phyloP scores from a whole-genome alignment of 2,888 invertebrate genomes.

The Fragum whitleyi region DNA sequence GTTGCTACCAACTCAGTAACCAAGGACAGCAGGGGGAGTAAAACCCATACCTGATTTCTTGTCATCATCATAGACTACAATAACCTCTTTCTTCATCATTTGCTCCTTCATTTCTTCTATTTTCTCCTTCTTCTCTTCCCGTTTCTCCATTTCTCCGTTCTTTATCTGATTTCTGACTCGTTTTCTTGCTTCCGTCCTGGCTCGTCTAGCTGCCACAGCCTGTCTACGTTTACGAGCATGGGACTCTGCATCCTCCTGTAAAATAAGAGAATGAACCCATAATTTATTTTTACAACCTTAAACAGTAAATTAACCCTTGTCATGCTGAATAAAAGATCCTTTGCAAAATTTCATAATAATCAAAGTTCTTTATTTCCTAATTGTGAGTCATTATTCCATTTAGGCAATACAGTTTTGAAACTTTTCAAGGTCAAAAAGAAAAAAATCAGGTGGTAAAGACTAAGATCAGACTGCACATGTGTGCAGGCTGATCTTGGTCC shows the following conservation, averaged over 20 bases:
- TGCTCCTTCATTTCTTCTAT: neutral
- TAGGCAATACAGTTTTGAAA: no score
- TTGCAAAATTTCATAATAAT: no score
- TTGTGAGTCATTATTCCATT: no score
- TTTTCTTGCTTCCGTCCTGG: slow-evolving; percentile 41
- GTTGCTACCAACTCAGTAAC: no score
- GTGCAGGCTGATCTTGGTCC: no score
- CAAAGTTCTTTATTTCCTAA: no score
- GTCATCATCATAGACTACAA: neutral
- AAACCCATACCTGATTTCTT: slow-evolving; percentile 10
- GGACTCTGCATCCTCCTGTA: slow-evolving; percentile 34
- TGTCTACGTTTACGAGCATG: slow-evolving; percentile 30
- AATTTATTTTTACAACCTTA: neutral
- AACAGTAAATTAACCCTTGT: no score
- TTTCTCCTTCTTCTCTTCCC: slow-evolving; percentile 16
- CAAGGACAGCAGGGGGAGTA: no score
- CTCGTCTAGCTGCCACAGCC: slow-evolving; percentile 37
- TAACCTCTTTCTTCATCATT: slow-evolving; percentile 2
- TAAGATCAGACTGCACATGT: no score
- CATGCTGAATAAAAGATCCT: no score
- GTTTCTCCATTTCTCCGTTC: slow-evolving; percentile 22
- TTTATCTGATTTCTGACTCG: slow-evolving; percentile 16
- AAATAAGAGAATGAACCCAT: neutral
- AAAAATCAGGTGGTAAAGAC: no score
- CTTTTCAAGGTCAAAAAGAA: no score